Evolutionary conservation across 2,797 vertebrate genomes (phyloP).

Genomic region (Peromyscus nudipes): DNA sequence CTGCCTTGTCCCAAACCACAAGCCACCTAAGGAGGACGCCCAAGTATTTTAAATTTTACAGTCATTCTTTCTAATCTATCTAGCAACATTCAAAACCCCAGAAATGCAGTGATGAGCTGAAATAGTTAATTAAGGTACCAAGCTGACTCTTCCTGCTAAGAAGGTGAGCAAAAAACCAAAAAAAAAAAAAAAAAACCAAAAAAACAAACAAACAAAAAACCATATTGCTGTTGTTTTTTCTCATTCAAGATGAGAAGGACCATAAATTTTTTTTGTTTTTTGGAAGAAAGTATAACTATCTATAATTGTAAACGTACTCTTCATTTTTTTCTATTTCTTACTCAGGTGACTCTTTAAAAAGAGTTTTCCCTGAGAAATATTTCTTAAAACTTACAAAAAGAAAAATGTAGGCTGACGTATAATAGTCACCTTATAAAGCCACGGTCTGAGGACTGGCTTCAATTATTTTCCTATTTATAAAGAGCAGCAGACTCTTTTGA

Average conservation of each 20-base stretch:
- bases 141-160: not conserved
- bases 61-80: not conserved
- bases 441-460: slow-evolving; percentile 42
- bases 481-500: not conserved
- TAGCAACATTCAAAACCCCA: not conserved
- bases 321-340: not conserved
- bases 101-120: not conserved
- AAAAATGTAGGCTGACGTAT: not conserved
- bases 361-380: slow-evolving; percentile 58
- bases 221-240: too few relatives aligned
- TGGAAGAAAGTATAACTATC: too few relatives aligned
- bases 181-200: too few relatives aligned
- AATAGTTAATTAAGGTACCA: not conserved
- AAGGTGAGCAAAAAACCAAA: not conserved
- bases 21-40: not conserved
- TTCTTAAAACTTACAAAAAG: slow-evolving; percentile 1
- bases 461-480: slow-evolving; percentile 65
- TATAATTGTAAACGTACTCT: not conserved
- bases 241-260: too few relatives aligned
- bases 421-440: slow-evolving; percentile 28
- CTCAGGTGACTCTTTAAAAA: slow-evolving; percentile 8
- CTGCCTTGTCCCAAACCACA: not conserved
- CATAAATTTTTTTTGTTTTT: too few relatives aligned
- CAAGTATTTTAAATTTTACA: not conserved
- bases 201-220: too few relatives aligned